Evolutionary conservation across 1,140 invertebrate genomes (phyloP), one percentile per base, ranked within the genome.

Genomic region (Coenobita brevimanus): DNA sequence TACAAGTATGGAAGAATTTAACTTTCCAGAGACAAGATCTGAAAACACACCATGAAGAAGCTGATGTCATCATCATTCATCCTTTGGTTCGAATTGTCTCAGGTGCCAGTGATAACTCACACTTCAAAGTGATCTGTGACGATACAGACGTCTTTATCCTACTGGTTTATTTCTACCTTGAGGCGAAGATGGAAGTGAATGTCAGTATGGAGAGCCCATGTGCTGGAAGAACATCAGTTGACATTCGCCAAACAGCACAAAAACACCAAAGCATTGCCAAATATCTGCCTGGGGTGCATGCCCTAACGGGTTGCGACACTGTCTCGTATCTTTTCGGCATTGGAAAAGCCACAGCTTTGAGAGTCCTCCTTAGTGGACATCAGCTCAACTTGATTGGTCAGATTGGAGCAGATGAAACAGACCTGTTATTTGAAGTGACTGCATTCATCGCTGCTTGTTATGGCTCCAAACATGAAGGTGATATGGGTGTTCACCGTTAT

Each of bases 291-390:
- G 64, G 13, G 21, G 36, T 75, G 17, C 71, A 13, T 30, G 71
- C 71, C 38, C 24, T 75, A 21, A 75, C n/a, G 30, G 71, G 71
- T 75, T 75, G 71, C 36, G 71, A 75, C 30, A 75, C 71, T 75
- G 36, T 36, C 6, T 75, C 30, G 21, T 30, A 75, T 36, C 38
- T 30, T 13, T 69, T 69, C 27, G 64, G 64, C 64, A 69, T 69
- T 30, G 64, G 64, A 30, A 69, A 69, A 27, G 64, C 27, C 27
- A 69, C 64, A 30, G 27, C 64, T 17, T 30, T 69, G 64, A 69
- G 27, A 30, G 10, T 69, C 36, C 6, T 75, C n/a, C n/a, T 30
- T 21, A 41, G 27, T 36, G 71, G 38, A 36, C 24, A 36, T 30
- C 36, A n/a, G n/a, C 36, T 75, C 3, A 75, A 21, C n/a, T 36